Percentiles rank a stretch among this genome's conserved stretches.
These are phyloP conservation scores for Actenoides lindsayi DNA, from an alignment of 2,113 vertebrate genomes.

Conservation along the genomic window DNA sequence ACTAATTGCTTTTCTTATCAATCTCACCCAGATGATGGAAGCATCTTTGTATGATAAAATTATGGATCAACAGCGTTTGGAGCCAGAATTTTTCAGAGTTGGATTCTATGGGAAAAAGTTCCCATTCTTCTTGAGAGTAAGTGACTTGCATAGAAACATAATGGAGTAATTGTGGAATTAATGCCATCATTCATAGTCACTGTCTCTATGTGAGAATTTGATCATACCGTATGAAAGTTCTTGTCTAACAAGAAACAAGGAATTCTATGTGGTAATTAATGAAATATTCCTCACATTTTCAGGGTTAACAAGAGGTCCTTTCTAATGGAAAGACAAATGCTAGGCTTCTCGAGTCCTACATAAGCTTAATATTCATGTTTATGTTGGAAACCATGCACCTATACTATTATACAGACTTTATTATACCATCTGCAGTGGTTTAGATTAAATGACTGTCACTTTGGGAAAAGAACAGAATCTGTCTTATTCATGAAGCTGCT, in stretches of 20 bases:
- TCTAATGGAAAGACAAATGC: not conserved
- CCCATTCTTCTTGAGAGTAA: constrained; percentile 96
- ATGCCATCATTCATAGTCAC: not conserved
- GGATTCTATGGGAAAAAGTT: constrained; percentile 99
- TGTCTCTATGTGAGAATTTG: not conserved
- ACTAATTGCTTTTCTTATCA: not conserved
- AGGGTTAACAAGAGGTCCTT: not conserved
- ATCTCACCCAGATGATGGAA: constrained; percentile 89
- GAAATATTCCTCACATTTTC: not conserved
- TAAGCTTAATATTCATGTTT: not conserved
- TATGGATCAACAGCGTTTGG: constrained; percentile 97
- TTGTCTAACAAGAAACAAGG: not conserved
- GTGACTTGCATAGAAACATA: constrained; percentile 46
- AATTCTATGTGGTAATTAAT: not conserved
- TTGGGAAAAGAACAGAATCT: not conserved
- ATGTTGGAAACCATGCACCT: not conserved
- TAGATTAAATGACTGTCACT: not conserved
- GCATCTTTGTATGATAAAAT: constrained; percentile 98
- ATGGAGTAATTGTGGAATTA: not conserved
- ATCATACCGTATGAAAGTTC: not conserved
- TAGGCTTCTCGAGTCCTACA: not conserved
- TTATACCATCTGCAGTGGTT: not conserved
- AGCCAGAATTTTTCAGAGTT: constrained; percentile 98
- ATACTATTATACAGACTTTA: not conserved
- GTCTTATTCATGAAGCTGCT: not conserved